Conservation (phyloP, 2,888 invertebrate genomes). For the Lepidocyrtoides sp. region DNA sequence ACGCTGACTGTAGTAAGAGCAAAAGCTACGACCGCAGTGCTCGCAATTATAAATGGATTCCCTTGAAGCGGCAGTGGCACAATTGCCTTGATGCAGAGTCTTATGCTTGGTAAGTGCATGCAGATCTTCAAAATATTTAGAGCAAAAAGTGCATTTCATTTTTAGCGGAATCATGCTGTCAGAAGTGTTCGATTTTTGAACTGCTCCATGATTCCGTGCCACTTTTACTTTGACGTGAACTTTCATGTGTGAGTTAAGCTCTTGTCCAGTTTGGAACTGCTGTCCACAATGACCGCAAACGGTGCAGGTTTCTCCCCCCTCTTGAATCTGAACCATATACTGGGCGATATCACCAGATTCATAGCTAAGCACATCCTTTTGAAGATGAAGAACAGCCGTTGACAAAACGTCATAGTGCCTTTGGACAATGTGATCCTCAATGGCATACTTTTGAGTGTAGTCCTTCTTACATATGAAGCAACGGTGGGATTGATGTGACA, state of each 20-base stretch:
- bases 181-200: neutral
- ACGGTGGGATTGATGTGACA: slow-evolving; percentile 2
- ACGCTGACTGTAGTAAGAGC: slow-evolving; percentile 40
- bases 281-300: slow-evolving; percentile 37
- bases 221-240: slow-evolving; percentile 32
- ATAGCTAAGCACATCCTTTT: slow-evolving; percentile 1
- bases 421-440: slow-evolving; percentile 51
- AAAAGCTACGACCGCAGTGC: slow-evolving; percentile 6
- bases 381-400: neutral
- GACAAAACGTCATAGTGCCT: slow-evolving; percentile 46
- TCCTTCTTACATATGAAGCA: slow-evolving; percentile 32
- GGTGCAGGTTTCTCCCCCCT: slow-evolving; percentile 21
- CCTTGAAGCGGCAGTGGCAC: neutral
- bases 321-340: slow-evolving; percentile 4
- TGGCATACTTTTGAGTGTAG: slow-evolving; percentile 45
- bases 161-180: slow-evolving; percentile 27
- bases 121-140: slow-evolving; percentile 50
- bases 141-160: slow-evolving; percentile 50
- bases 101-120: slow-evolving; percentile 32
- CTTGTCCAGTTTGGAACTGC: neutral
- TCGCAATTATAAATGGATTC: slow-evolving; percentile 18
- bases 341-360: neutral
- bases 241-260: slow-evolving; percentile 40
- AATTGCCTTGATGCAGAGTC: neutral
- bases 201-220: neutral